These are phyloP conservation scores for Pampus argenteus DNA, from an alignment of 2,797 vertebrate species.

Conservation along the genomic window DNA sequence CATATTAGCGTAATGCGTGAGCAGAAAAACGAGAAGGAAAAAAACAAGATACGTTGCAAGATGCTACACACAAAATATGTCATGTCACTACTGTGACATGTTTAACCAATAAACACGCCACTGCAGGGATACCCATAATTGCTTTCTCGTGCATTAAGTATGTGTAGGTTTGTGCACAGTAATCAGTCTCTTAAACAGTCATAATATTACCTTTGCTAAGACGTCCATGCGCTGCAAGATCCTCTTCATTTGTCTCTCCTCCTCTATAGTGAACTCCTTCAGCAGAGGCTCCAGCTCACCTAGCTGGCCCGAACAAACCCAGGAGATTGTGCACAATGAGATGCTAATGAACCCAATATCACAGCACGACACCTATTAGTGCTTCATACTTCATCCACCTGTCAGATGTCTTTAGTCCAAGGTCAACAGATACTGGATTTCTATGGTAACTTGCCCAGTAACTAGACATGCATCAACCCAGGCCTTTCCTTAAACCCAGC, in stretches of 20 bases:
- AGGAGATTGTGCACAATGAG: slow-evolving; percentile 3
- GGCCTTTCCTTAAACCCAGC: neutral
- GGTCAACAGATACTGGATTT: neutral
- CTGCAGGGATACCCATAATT: neutral
- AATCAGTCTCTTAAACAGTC: neutral
- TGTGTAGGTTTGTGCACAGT: neutral
- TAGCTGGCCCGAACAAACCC: slow-evolving; percentile 78
- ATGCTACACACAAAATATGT: neutral
- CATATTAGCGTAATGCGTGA: neutral
- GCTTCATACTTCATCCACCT: slow-evolving; percentile 14
- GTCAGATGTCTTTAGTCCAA: slow-evolving; percentile 2
- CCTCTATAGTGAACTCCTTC: slow-evolving; percentile 86
- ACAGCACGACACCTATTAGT: slow-evolving; percentile 20
- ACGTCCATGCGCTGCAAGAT: slow-evolving; percentile 90
- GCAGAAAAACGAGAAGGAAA: neutral
- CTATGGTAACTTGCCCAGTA: neutral
- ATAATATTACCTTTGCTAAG: slow-evolving; percentile 85
- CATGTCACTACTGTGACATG: neutral
- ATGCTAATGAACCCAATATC: slow-evolving; percentile 31
- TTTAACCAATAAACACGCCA: neutral
- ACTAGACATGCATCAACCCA: neutral
- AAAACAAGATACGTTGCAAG: neutral
- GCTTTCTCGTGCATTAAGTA: neutral
- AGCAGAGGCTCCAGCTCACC: slow-evolving; percentile 90
- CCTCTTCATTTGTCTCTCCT: slow-evolving; percentile 91